These are phyloP conservation scores for Apamea crenata DNA, from an alignment of 2,888 invertebrate species.

Conservation along the genomic window DNA sequence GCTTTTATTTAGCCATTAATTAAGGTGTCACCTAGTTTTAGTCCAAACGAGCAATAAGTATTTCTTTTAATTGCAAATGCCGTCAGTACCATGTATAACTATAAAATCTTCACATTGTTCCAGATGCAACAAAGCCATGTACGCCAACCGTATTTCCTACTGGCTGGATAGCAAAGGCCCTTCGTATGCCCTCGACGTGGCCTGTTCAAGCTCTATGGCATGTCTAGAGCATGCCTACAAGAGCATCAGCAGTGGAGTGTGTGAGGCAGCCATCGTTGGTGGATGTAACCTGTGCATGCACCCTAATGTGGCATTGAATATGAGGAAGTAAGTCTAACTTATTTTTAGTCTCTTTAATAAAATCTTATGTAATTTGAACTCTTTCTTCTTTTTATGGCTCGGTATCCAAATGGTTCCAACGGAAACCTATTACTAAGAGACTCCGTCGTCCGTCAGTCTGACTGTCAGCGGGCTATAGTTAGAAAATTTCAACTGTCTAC, in stretches of 20 bases:
- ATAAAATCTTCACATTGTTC: constrained; percentile 13
- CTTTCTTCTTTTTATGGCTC: not conserved
- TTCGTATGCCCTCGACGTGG: constrained; percentile 71
- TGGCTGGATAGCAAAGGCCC: constrained; percentile 77
- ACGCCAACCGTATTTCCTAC: constrained; percentile 79
- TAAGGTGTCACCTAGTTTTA: not conserved
- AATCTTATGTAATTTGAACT: not conserved
- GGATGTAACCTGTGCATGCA: constrained; percentile 90
- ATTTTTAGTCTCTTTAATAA: not conserved
- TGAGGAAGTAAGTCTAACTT: constrained; percentile 66
- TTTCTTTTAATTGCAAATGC: not conserved
- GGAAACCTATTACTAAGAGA: no score
- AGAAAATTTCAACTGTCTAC: no score
- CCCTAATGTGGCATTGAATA: constrained; percentile 77
- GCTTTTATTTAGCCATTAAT: not conserved
- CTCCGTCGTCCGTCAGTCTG: no score
- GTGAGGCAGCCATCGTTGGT: constrained; percentile 89
- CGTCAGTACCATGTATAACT: not conserved
- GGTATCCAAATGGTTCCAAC: no score
- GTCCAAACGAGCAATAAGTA: not conserved
- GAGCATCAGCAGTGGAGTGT: constrained; percentile 72
- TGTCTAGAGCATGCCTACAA: constrained; percentile 75
- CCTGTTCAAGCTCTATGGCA: constrained; percentile 72
- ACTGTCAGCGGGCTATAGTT: no score
- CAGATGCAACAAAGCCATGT: constrained; percentile 76